Percentiles rank a stretch among this genome's conserved stretches.
Conservation (phyloP, 1,140 invertebrate species). For the Neodiprion pinetum region DNA sequence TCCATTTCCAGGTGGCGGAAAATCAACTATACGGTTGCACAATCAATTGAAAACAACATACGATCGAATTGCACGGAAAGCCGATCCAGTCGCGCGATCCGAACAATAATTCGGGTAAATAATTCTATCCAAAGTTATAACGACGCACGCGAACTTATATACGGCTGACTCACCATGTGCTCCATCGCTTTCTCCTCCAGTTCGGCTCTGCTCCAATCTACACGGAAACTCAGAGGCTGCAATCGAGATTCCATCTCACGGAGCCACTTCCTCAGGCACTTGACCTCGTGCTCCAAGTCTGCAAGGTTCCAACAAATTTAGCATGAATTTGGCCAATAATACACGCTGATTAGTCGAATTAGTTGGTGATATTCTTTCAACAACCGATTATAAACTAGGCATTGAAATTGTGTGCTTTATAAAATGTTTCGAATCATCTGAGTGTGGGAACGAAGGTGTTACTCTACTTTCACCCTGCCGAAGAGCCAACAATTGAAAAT, state of each 20-base stretch:
- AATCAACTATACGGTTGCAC: too few relatives aligned
- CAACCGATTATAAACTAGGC: neutral
- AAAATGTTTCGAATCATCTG: neutral
- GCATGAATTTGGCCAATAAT: neutral
- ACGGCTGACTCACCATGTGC: constrained; percentile 68
- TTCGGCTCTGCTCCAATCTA: constrained; percentile 69
- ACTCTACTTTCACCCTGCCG: too few relatives aligned
- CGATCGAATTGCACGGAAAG: too few relatives aligned
- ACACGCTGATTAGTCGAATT: neutral
- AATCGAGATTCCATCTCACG: constrained; percentile 70
- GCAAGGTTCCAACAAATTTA: constrained; percentile 26
- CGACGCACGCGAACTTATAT: too few relatives aligned
- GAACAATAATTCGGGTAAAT: too few relatives aligned
- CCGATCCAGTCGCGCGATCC: too few relatives aligned
- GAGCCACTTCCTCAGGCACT: constrained; percentile 69
- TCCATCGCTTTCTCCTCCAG: constrained; percentile 73
- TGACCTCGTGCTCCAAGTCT: constrained; percentile 77
- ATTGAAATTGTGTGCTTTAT: neutral
- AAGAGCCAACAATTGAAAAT: too few relatives aligned
- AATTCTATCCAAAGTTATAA: too few relatives aligned
- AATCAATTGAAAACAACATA: too few relatives aligned
- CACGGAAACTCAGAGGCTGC: constrained; percentile 69
- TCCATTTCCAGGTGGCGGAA: too few relatives aligned
- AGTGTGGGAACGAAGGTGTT: neutral
- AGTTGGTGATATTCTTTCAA: neutral